A percentile compares a stretch with the other conserved stretches of the same genome.
Evolutionary conservation across 2,113 vertebrate species (phyloP).

Genomic region (Atractosteus spatula): DNA sequence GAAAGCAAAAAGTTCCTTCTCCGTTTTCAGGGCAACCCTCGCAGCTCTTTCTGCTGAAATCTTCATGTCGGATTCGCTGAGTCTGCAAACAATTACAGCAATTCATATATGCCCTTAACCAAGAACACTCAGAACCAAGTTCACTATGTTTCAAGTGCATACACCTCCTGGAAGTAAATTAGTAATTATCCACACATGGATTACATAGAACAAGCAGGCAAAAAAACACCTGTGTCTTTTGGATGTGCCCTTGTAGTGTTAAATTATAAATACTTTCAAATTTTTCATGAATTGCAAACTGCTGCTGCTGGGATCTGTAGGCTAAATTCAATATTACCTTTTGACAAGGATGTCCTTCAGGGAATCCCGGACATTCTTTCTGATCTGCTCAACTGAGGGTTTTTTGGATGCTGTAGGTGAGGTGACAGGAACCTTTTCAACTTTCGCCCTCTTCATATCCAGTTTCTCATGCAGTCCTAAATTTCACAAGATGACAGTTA

Average conservation of each 20-base stretch:
- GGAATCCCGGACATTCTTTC: constrained; percentile 89
- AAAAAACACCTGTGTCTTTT: no score
- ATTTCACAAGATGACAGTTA: constrained; percentile 34
- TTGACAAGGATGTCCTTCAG: constrained; percentile 92
- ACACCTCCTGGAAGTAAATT: no score
- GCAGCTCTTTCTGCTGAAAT: constrained; percentile 83
- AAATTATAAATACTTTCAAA: no score
- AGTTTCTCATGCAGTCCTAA: constrained; percentile 74
- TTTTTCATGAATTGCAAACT: no score
- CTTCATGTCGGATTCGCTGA: constrained; percentile 87
- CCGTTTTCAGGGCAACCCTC: constrained; percentile 88
- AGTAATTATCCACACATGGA: no score
- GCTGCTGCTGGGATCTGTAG: no score
- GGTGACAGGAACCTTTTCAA: constrained; percentile 46
- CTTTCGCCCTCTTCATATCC: constrained; percentile 77
- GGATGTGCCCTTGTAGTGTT: no score
- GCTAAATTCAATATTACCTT: constrained; percentile 62
- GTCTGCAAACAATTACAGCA: constrained; percentile 54
- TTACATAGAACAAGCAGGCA: no score
- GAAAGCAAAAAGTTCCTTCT: constrained; percentile 90
- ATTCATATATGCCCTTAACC: no score
- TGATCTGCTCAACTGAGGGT: constrained; percentile 90
- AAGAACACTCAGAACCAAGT: no score
- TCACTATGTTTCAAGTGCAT: no score
- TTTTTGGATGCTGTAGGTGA: constrained; percentile 74